phyloP scores from a whole-genome alignment of 2,797 vertebrate genomes.

The Protonibea diacanthus region DNA sequence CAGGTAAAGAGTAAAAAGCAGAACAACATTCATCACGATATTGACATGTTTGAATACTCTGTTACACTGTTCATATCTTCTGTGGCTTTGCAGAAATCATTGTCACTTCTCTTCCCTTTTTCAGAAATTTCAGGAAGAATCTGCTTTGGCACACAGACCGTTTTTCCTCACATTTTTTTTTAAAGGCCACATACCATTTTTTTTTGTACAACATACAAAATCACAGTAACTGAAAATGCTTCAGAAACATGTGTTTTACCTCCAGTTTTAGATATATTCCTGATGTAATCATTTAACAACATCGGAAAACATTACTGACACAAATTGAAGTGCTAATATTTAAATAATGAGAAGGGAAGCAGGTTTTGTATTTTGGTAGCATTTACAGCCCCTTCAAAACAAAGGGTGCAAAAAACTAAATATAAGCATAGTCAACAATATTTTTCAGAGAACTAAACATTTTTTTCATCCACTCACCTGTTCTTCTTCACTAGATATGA shows the following conservation, averaged over 20 bases:
- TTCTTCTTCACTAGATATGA: background rate
- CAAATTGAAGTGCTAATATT: background rate
- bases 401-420: background rate
- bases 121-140: background rate
- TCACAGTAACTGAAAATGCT: background rate
- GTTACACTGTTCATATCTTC: background rate
- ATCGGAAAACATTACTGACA: background rate
- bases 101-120: slow-evolving; percentile 7
- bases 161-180: background rate
- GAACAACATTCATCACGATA: background rate
- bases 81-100: slow-evolving; percentile 15
- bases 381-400: background rate
- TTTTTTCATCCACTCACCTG: slow-evolving; percentile 25
- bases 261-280: background rate
- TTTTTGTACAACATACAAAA: background rate
- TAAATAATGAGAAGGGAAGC: background rate
- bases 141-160: background rate
- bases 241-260: background rate
- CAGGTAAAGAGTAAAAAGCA: background rate
- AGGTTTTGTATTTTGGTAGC: background rate
- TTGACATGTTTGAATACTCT: background rate
- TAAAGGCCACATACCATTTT: background rate
- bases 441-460: background rate
- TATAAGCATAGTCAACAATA: background rate
- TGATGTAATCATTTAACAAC: background rate